Base-by-base conservation (phyloP, 2,113 vertebrate genomes). In the Suncus etruscus region DNA sequence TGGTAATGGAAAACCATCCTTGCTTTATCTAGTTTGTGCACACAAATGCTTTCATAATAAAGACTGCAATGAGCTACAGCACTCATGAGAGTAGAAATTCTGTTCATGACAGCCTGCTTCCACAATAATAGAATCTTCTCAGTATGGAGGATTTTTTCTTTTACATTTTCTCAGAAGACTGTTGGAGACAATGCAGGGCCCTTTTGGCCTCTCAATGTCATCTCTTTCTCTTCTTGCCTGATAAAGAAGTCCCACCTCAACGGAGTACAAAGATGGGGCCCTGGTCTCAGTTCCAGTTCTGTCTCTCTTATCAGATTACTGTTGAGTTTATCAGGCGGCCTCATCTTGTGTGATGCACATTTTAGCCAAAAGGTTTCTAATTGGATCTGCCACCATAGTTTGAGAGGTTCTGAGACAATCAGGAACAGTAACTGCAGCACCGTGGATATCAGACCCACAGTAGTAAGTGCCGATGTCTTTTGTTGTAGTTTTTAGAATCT, bases 1-100 rank as follows among this genome's bases (percentile, higher is more conserved):
- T 91, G 77, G 87, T 92, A 94, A 96, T 91, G 45, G 92, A 90
- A 94, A 95, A 70, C 82, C 82, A 83, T 85, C 87, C 77, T 95
- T 87, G 85, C 79, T 95, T 94, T 94, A 92, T 95, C 91, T 95
- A 63, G 83, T 86, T 86, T 86, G 70, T 84, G 58, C 72, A 91
- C 85, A 78, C 0, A 8, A 85, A 76, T 2, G 12, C 83, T 92
- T 91, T 82, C 79, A 27, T 16, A 85, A 78, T 95, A 84, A 93
- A 83, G 80, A 61, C 27, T 83, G 83, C 80, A 61, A 83, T 80
- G 80, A 95, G 50, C 58, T 76, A 88, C 48, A 61, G 68, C 76
- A 32, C 61, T 91, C 54, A 51, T 3, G 78, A 79, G n/a, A 79
- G 84, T 47, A 91, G 87, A 83, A 87, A 82, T 85, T 76, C 89